Conservation (phyloP, 92 coral and sea anemone genomes). For the Umimayanthus kanabou region DNA sequence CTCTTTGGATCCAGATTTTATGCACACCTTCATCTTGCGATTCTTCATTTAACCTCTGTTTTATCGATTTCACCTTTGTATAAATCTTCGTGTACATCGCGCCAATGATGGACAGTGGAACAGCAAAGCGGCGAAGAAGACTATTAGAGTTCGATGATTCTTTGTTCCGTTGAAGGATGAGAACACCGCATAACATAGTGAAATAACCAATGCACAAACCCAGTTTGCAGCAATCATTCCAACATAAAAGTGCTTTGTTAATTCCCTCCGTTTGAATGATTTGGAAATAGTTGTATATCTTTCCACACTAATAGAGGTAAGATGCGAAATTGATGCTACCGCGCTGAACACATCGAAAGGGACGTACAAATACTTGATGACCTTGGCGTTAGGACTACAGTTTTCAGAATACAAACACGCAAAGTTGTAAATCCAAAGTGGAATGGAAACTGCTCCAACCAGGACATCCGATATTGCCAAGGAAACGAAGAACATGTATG, state of each 20-base stretch:
- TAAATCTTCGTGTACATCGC: conserved; percentile 51
- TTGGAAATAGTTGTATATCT: conserved; percentile 49
- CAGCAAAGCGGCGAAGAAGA: conserved; percentile 56
- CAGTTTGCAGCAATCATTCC: conserved; percentile 54
- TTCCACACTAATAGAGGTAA: conserved; percentile 65
- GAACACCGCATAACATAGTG: conserved; percentile 32
- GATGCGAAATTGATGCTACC: conserved; percentile 62
- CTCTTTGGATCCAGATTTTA: too few relatives aligned
- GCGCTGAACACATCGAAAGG: conserved; percentile 69
- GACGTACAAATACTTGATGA: conserved; percentile 17
- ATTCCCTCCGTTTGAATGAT: conserved; percentile 18
- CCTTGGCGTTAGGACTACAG: too few relatives aligned
- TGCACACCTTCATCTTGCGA: too few relatives aligned
- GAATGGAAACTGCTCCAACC: conserved; percentile 45
- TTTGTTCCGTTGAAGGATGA: not conserved
- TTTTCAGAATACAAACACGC: not conserved
- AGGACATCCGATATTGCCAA: conserved; percentile 48
- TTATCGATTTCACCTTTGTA: conserved; percentile 34
- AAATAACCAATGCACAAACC: conserved; percentile 50
- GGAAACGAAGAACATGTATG: conserved; percentile 44
- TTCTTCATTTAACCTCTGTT: not conserved
- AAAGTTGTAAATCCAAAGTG: conserved; percentile 39
- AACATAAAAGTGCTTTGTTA: conserved; percentile 44
- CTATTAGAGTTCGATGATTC: conserved; percentile 40
- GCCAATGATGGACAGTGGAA: conserved; percentile 47